phyloP scores from a whole-genome alignment of 2,113 vertebrate species.

The Holacanthus passer region DNA sequence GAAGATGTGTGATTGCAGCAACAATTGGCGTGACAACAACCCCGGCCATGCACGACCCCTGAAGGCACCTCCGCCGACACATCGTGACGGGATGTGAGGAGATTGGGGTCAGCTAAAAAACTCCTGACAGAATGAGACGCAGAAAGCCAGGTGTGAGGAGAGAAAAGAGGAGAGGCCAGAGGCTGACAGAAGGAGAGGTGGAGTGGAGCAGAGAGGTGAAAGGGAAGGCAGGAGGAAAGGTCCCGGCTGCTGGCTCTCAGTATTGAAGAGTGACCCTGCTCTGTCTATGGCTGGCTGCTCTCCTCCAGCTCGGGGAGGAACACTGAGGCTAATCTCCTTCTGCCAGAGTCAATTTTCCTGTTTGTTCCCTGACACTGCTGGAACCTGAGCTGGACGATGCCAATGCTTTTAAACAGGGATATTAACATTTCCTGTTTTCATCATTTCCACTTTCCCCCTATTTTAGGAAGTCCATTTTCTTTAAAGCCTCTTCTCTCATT shows the following conservation, averaged over 20 bases:
- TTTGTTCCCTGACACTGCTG: constrained; percentile 44
- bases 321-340: constrained; percentile 68
- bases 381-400: constrained; percentile 54
- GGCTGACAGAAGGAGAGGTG: constrained; percentile 30
- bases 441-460: constrained; percentile 24
- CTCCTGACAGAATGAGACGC: constrained; percentile 29
- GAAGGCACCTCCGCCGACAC: constrained; percentile 35
- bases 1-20: constrained; percentile 54
- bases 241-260: constrained; percentile 37
- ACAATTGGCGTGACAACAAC: constrained; percentile 60
- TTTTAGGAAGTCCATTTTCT: constrained; percentile 28
- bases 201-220: constrained; percentile 34
- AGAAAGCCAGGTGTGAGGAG: constrained; percentile 25
- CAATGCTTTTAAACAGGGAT: constrained; percentile 34
- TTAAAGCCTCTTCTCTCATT: constrained; percentile 34
- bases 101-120: constrained; percentile 64
- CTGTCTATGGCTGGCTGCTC: constrained; percentile 35
- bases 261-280: constrained; percentile 54
- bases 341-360: constrained; percentile 60
- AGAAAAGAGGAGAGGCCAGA: constrained; percentile 13
- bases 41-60: constrained; percentile 32
- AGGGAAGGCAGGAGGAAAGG: constrained; percentile 36
- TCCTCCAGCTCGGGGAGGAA: constrained; percentile 31
- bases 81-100: constrained; percentile 60
- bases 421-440: constrained; percentile 60